Base-by-base conservation (phyloP, 2,797 vertebrate genomes). In the Pterois miles region DNA sequence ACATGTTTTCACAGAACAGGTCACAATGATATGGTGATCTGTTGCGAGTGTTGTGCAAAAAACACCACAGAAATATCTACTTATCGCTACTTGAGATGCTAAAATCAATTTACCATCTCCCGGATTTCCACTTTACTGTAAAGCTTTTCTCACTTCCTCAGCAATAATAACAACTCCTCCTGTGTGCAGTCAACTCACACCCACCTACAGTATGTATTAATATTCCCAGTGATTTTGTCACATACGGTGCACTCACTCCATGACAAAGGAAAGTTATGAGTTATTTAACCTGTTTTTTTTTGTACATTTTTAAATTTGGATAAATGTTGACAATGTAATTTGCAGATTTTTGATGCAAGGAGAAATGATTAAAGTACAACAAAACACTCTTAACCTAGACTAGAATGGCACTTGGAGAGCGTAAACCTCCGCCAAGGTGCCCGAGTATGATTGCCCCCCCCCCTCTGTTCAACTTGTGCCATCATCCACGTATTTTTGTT, bases 101-200 rank as follows among this genome's bases (percentile, higher is more conserved):
- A 85, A 88, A 90, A 85, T 91, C 88, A 81, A 81, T 91, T 58
- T 65, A 65, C 75, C 75, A 58, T 77, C 68, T 70, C 64, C 48
- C 20, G 20, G 59, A 84, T 77, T 81, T 81, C 58, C 74, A 82
- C 81, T 71, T 74, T 5, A 57, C 76, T 56, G 62, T 62, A 38
- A 83, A 65, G 83, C 86, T 88, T 85, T 91, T 93, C 78, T 86
- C 85, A 86, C 89, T 53, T 84, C 27, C 65, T 76, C 54, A 63
- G 62, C 23, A 63, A 79, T 79, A 73, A 81, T 79, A 79, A 74
- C 69, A 79, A 74, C 69, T 77, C 43, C n/a, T 73, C 40, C 69
- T 74, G 60, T 40, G 36, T 43, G 56, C 80, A 69, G 56, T 60
- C 60, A 67, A 40, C 75, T 86, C 82, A 72, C 83, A 87, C 67